Conservation (phyloP, 2,113 vertebrate genomes). For the Ptilorrhoa leucosticta region DNA sequence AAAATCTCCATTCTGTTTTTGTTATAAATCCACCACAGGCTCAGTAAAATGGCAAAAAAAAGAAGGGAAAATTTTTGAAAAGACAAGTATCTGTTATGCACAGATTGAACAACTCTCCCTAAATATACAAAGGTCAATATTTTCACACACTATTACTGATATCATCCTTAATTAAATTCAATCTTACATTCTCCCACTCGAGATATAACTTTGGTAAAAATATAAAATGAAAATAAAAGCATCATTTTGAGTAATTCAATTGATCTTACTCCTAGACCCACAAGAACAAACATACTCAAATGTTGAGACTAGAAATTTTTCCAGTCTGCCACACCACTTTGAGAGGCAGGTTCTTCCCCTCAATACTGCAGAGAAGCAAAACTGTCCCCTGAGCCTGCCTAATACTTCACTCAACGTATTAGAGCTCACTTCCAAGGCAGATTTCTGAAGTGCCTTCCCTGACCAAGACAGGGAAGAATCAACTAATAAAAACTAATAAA, state of each 20-base stretch:
- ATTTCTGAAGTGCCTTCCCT: neutral
- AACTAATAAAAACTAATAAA: neutral
- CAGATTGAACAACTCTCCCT: neutral
- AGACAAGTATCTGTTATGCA: neutral
- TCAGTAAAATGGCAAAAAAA: neutral
- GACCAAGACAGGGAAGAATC: neutral
- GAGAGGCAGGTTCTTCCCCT: neutral
- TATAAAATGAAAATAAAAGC: neutral
- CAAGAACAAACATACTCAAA: neutral
- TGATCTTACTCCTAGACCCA: neutral
- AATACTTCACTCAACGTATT: fast-evolving
- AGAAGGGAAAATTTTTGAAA: neutral
- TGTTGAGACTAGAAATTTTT: neutral
- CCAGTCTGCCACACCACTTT: neutral
- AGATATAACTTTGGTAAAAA: neutral
- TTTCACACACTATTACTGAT: neutral
- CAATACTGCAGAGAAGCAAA: neutral
- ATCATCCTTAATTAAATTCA: neutral
- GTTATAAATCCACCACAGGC: neutral
- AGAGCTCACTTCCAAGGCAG: neutral
- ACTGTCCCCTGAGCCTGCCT: neutral
- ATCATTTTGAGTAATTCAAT: neutral
- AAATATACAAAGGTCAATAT: neutral
- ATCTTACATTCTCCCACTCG: neutral
- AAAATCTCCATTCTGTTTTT: neutral